Percentiles rank a stretch among this genome's conserved stretches.
These are phyloP conservation scores for Holocentrus rufus DNA, from an alignment of 2,797 vertebrate species.

Conservation along the genomic window DNA sequence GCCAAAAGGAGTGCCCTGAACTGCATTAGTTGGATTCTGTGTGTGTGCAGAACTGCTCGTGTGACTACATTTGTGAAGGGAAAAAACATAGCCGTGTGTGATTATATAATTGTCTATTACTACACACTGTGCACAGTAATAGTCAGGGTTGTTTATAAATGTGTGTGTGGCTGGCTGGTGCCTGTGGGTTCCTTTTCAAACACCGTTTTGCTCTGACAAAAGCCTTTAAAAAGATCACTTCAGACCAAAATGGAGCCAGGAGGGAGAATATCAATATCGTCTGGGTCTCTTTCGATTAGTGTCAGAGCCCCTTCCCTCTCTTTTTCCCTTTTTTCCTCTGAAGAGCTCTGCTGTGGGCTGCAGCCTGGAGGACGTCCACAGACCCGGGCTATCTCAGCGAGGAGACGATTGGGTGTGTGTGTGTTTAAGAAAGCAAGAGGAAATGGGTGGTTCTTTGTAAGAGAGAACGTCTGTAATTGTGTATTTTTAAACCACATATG, in stretches of 20 bases:
- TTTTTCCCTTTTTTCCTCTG: conserved; percentile 9
- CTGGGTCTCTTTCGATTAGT: conserved; percentile 53
- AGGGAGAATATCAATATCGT: conserved; percentile 60
- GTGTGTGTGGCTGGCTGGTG: conserved; percentile 2
- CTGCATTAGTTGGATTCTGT: conserved; percentile 41
- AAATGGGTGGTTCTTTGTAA: background rate
- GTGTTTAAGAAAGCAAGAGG: background rate
- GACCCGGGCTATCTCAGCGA: conserved; percentile 1
- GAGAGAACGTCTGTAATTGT: no score
- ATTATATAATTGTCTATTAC: conserved; percentile 3
- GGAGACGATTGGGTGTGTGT: background rate
- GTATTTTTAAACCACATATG: background rate
- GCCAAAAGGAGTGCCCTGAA: conserved; percentile 42
- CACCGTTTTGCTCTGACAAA: conserved; percentile 50
- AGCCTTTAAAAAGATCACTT: conserved; percentile 57
- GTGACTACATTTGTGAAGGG: conserved; percentile 20
- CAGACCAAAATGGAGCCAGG: conserved; percentile 53
- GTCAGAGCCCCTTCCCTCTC: conserved; percentile 19
- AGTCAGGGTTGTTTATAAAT: background rate
- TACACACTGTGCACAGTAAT: background rate
- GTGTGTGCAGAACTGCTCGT: conserved; percentile 8
- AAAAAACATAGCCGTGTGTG: background rate
- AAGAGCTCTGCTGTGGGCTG: conserved; percentile 20
- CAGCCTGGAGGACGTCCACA: conserved; percentile 13
- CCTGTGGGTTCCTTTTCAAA: conserved; percentile 47